Conservation (phyloP, 2,888 invertebrate species). For the Lymantria dispar region DNA sequence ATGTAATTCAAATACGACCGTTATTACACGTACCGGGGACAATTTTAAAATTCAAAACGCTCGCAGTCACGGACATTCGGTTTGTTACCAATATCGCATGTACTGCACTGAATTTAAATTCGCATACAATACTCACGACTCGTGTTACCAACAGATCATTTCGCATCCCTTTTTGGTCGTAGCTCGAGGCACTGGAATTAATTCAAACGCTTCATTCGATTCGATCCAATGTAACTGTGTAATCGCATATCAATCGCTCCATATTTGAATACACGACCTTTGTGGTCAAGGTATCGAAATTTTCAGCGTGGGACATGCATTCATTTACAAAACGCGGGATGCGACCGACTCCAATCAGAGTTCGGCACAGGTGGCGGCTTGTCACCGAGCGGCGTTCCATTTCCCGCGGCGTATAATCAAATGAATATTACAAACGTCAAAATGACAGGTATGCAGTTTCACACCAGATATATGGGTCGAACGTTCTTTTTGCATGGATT, state of each 20-base stretch:
- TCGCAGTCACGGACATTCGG: slow-evolving; percentile 50
- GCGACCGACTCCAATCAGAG: slow-evolving; percentile 45
- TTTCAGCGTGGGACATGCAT: slow-evolving; percentile 45
- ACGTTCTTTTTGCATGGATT: slow-evolving; percentile 66
- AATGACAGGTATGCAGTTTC: slow-evolving; percentile 67
- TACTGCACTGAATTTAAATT: slow-evolving; percentile 63
- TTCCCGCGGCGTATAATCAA: slow-evolving; percentile 73
- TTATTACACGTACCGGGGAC: slow-evolving; percentile 36
- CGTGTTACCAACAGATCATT: slow-evolving; percentile 36
- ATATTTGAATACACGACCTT: slow-evolving; percentile 56
- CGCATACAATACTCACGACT: slow-evolving; percentile 40
- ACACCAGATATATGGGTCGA: slow-evolving; percentile 63
- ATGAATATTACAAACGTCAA: slow-evolving; percentile 80
- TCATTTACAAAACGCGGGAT: slow-evolving; percentile 55
- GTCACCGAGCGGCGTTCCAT: slow-evolving; percentile 68
- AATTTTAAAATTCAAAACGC: slow-evolving; percentile 67
- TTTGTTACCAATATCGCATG: slow-evolving; percentile 66
- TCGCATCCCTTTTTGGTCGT: slow-evolving; percentile 44
- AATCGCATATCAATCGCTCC: slow-evolving; percentile 60
- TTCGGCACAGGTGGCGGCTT: slow-evolving; percentile 64
- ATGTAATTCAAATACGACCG: slow-evolving; percentile 46
- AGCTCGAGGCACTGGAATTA: slow-evolving; percentile 49
- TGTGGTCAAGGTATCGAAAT: slow-evolving; percentile 53
- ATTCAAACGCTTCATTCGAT: slow-evolving; percentile 50
- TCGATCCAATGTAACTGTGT: slow-evolving; percentile 43